phyloP scores from a whole-genome alignment of 2,113 vertebrate species.

The Trichomycterus rosablanca region DNA sequence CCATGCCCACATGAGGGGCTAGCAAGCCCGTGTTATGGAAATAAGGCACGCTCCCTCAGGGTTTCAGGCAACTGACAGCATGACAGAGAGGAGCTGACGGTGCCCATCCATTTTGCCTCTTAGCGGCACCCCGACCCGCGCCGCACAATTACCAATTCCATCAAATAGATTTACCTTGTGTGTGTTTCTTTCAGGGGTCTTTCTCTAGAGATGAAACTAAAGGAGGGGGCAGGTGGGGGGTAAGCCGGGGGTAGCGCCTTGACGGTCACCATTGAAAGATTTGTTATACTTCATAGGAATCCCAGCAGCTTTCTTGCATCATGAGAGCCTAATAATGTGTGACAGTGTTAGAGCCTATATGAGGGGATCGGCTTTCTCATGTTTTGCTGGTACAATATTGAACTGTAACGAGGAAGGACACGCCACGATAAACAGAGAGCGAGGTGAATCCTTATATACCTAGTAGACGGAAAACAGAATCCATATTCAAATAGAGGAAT shows the following conservation, averaged over 20 bases:
- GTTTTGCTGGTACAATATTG: slow-evolving; percentile 20
- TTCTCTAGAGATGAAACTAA: slow-evolving; percentile 32
- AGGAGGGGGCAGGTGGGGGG: background rate
- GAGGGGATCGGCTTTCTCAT: slow-evolving; percentile 23
- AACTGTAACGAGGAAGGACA: too few species aligned
- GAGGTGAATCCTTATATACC: too few species aligned
- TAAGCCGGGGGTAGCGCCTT: slow-evolving; percentile 7
- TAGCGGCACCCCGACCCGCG: slow-evolving; percentile 45
- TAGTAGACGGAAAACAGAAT: too few species aligned
- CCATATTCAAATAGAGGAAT: too few species aligned
- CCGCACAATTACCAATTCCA: slow-evolving; percentile 53
- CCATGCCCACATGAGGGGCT: slow-evolving; percentile 45
- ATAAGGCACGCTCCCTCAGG: slow-evolving; percentile 51
- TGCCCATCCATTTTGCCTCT: slow-evolving; percentile 58
- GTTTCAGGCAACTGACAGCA: slow-evolving; percentile 53
- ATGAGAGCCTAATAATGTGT: slow-evolving; percentile 36
- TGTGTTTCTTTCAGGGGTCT: slow-evolving; percentile 25
- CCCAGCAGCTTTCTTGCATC: slow-evolving; percentile 36
- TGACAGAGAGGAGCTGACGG: slow-evolving; percentile 59
- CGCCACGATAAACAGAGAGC: too few species aligned
- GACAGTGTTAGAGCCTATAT: slow-evolving; percentile 35
- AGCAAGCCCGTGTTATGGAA: slow-evolving; percentile 43
- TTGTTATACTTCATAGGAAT: slow-evolving; percentile 40
- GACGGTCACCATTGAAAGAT: slow-evolving; percentile 21
- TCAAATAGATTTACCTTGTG: slow-evolving; percentile 48